Evolutionary conservation across 2,797 vertebrate species (phyloP).

Genomic region (Phoebastria nigripes): DNA sequence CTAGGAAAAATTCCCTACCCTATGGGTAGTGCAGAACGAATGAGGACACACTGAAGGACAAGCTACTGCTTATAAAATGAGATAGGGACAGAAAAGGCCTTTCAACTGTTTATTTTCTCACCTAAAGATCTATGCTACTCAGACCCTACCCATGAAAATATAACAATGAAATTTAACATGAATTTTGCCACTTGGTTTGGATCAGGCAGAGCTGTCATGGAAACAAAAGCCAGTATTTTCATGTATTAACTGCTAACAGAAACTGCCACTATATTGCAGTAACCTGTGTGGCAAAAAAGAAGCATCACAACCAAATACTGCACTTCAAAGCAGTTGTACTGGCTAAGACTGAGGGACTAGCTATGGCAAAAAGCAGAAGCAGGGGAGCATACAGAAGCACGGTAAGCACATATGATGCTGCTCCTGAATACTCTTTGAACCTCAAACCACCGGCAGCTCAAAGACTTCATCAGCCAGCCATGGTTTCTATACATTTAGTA

Average conservation of each 20-base stretch:
- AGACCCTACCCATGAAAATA: not conserved
- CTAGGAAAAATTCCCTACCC: not conserved
- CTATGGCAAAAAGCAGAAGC: not conserved
- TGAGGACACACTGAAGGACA: not conserved
- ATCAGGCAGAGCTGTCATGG: not conserved
- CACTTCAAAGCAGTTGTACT: not conserved
- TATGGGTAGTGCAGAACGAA: not conserved
- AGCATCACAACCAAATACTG: not conserved
- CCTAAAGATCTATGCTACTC: not conserved
- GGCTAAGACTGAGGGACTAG: not conserved
- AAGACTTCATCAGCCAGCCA: not conserved
- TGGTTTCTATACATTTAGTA: not conserved
- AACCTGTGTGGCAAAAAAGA: not conserved
- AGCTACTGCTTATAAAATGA: not conserved
- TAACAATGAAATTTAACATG: not conserved
- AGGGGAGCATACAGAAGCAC: not conserved
- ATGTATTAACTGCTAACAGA: not conserved
- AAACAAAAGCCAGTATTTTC: not conserved
- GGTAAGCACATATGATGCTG: not conserved
- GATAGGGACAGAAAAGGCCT: not conserved
- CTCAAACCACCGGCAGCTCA: not conserved
- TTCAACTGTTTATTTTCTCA: not conserved
- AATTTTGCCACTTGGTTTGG: not conserved
- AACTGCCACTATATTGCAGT: not conserved
- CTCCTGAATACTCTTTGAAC: not conserved